A percentile compares a stretch with the other conserved stretches of the same genome.
Evolutionary conservation across 1,140 invertebrate genomes (phyloP).

Genomic region (Cataglyphis hispanica): DNA sequence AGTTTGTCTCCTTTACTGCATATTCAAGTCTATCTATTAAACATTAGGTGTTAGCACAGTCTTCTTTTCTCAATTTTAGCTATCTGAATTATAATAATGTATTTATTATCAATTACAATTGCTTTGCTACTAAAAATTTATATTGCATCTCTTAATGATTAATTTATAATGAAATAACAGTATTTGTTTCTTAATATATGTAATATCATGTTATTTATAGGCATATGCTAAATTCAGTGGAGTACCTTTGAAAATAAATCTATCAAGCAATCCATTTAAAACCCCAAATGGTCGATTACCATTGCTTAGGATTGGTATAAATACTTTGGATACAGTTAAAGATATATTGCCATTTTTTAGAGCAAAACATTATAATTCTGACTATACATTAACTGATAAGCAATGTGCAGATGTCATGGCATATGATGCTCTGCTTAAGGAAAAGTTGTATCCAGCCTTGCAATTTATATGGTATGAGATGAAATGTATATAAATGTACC

Average conservation of each 20-base stretch:
- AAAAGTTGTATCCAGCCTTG: constrained; percentile 81
- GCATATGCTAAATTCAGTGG: constrained; percentile 92
- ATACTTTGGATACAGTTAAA: constrained; percentile 88
- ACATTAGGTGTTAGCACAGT: not conserved
- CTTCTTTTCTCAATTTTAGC: not conserved
- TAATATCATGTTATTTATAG: constrained; percentile 84
- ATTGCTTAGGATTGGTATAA: constrained; percentile 88
- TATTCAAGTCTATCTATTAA: not conserved
- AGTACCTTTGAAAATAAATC: constrained; percentile 89
- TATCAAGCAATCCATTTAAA: constrained; percentile 90
- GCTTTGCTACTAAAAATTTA: not conserved
- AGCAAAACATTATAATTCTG: constrained; percentile 86
- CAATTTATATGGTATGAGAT: constrained; percentile 82
- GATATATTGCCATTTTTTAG: constrained; percentile 90
- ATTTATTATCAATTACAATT: not conserved
- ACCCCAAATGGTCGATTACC: constrained; percentile 90
- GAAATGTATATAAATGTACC: not conserved
- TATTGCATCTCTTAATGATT: not conserved
- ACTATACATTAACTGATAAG: constrained; percentile 77
- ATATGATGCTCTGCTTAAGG: constrained; percentile 80
- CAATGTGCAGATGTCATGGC: constrained; percentile 79
- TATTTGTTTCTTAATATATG: constrained; percentile 20
- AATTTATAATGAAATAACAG: not conserved
- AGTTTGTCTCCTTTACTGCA: not conserved
- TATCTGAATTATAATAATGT: not conserved